Conservation (phyloP, 2,797 vertebrate genomes). For the Danio jaintianensis region DNA sequence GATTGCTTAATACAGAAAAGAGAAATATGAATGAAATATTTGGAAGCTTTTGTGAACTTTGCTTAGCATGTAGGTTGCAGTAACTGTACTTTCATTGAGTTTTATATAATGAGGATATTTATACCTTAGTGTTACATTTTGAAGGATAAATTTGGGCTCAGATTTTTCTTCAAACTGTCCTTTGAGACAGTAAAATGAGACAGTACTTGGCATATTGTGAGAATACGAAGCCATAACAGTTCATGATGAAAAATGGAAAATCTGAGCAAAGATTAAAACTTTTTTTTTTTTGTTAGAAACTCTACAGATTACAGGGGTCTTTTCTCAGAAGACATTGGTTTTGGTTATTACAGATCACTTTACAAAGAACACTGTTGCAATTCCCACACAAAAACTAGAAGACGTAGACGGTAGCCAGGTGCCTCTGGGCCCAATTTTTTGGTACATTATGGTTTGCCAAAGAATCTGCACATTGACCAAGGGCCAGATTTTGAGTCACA, state of each 20-base stretch:
- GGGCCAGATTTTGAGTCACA: not conserved
- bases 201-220: not conserved
- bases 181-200: not conserved
- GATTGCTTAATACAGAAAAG: conserved; percentile 40
- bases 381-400: not conserved
- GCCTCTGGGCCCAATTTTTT: not conserved
- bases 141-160: not conserved
- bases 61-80: not conserved
- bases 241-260: not conserved
- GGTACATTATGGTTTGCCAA: not conserved
- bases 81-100: not conserved
- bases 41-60: not conserved
- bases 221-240: not conserved
- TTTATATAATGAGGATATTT: not conserved
- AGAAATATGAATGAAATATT: conserved; percentile 19
- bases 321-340: not conserved
- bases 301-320: too few species aligned
- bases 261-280: not conserved
- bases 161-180: not conserved
- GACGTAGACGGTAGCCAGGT: not conserved
- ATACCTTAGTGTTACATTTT: not conserved
- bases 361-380: not conserved
- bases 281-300: not conserved
- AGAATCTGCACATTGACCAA: not conserved
- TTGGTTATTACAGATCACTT: not conserved